These are phyloP conservation scores for Festucalex cinctus DNA, from an alignment of 2,113 vertebrate species.

Conservation along the genomic window DNA sequence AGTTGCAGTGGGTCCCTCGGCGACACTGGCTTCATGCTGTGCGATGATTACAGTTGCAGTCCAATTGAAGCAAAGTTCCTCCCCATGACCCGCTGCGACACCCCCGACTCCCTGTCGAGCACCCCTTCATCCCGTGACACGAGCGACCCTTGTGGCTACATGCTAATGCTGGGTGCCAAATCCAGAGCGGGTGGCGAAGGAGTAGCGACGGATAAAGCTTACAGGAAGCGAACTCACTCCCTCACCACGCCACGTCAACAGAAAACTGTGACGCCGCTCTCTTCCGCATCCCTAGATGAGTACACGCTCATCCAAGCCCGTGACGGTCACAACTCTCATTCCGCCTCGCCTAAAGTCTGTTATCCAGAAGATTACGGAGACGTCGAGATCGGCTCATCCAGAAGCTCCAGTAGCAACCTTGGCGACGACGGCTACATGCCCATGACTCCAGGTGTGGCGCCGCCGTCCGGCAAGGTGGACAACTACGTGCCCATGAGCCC, in stretches of 20 bases:
- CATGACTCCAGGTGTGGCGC: conserved; percentile 82
- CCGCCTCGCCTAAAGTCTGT: conserved; percentile 80
- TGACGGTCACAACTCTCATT: conserved; percentile 74
- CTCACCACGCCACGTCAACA: conserved; percentile 83
- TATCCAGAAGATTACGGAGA: conserved; percentile 92
- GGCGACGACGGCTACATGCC: conserved; percentile 88
- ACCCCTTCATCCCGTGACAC: conserved; percentile 80
- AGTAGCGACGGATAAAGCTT: conserved; percentile 70
- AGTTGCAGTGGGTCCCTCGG: conserved; percentile 90
- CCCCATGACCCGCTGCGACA: conserved; percentile 81
- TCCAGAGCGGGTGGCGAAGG: conserved; percentile 40
- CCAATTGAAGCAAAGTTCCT: conserved; percentile 79
- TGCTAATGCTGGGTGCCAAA: conserved; percentile 82
- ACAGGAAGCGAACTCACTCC: conserved; percentile 87
- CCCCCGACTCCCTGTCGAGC: conserved; percentile 85
- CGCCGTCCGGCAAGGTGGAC: conserved; percentile 57
- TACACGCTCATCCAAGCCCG: conserved; percentile 83
- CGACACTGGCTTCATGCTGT: conserved; percentile 88
- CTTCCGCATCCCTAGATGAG: conserved; percentile 89
- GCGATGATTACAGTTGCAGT: conserved; percentile 89
- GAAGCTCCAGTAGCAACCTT: conserved; percentile 77
- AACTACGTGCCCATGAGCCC: conserved; percentile 90
- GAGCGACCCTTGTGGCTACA: conserved; percentile 81
- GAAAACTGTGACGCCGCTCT: conserved; percentile 76
- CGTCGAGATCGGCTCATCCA: conserved; percentile 81